Evolutionary conservation across 2,797 vertebrate species (phyloP).

Genomic region (Fistularia commersonii): DNA sequence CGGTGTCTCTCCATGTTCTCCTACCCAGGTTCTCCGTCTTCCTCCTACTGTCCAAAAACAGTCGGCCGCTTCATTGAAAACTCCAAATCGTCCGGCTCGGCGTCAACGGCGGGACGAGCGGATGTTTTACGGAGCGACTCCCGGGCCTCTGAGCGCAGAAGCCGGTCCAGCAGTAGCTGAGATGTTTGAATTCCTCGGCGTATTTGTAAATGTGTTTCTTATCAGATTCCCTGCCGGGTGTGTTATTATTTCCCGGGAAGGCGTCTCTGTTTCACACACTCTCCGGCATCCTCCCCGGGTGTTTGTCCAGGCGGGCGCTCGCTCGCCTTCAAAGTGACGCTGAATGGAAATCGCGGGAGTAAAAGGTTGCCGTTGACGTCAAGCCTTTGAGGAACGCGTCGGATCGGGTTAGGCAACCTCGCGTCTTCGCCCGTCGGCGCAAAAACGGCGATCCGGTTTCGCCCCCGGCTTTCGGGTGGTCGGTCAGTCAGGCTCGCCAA

Average conservation of each 20-base stretch:
- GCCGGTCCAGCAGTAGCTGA: too few relatives aligned
- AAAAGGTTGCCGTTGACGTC: slow-evolving; percentile 62
- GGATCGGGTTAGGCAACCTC: slow-evolving; percentile 49
- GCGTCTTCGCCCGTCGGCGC: slow-evolving; percentile 48
- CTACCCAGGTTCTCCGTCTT: too few relatives aligned
- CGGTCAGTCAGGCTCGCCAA: slow-evolving; percentile 47
- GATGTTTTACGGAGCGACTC: too few relatives aligned
- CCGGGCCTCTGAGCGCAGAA: too few relatives aligned
- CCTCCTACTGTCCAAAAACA: too few relatives aligned
- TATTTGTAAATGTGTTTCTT: slow-evolving; percentile 35
- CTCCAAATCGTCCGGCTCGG: too few relatives aligned
- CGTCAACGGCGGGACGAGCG: too few relatives aligned
- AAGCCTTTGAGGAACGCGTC: slow-evolving; percentile 49
- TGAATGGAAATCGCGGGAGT: slow-evolving; percentile 45
- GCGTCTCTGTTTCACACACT: too few relatives aligned
- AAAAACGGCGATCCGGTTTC: slow-evolving; percentile 46
- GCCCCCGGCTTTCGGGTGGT: slow-evolving; percentile 57
- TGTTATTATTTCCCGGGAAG: too few relatives aligned
- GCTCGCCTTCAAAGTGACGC: slow-evolving; percentile 47
- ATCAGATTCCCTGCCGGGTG: too few relatives aligned
- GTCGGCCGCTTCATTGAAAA: too few relatives aligned
- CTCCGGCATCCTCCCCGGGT: slow-evolving; percentile 22
- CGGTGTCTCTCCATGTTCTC: too few relatives aligned
- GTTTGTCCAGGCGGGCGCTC: slow-evolving; percentile 14
- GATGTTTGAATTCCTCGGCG: slow-evolving; percentile 4